Base-by-base conservation (phyloP, 2,113 vertebrate genomes). In the Bothrops jararaca region DNA sequence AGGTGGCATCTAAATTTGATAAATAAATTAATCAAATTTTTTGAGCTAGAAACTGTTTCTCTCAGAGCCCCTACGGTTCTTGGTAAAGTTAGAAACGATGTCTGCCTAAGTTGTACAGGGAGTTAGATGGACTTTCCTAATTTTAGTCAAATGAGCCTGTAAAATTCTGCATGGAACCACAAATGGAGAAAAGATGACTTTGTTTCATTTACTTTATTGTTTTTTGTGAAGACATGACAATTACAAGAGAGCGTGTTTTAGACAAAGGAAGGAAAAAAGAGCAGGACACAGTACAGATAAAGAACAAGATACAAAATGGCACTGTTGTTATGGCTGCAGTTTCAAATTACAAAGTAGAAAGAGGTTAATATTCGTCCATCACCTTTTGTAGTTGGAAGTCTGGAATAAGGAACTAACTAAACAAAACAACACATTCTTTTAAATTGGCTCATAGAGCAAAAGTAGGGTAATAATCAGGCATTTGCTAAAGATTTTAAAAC, bases 181-280 rank as follows among this genome's bases (percentile, higher is more conserved):
- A 92, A 91, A 90, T 91, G 7, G 92, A 93, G 42, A 89, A 89
- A 56, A 1, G 92, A 58, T 7, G 93, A 91, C 89, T 85, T 42
- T 45, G 69, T 92, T 87, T 60, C 39, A 86, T 91, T 26, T 85
- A 22, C 34, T 80, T 80, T 80, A 91, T 54, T 86, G 60, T 60
- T 53, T 53, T 86, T 92, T 74, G 24, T 12, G 80, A 94, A 80
- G 52, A 8, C 57, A 20, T 0, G n/a, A 48, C 69, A 89, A 45
- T 42, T 56, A 50, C 60, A 94, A 57, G 87, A 13, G 20, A 90
- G 4, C 58, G 86, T 29, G 89, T 85, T n/a, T 53, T 2, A 94
- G 54, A 0, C 54, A 90, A 88, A 23, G 34, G 12, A 86, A 58
- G 91, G 39, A 26, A 39, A 93, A 39, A 93, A 86, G 13, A 22